phyloP scores from a whole-genome alignment of 2,888 invertebrate genomes.

The Bellardia bayeri region DNA sequence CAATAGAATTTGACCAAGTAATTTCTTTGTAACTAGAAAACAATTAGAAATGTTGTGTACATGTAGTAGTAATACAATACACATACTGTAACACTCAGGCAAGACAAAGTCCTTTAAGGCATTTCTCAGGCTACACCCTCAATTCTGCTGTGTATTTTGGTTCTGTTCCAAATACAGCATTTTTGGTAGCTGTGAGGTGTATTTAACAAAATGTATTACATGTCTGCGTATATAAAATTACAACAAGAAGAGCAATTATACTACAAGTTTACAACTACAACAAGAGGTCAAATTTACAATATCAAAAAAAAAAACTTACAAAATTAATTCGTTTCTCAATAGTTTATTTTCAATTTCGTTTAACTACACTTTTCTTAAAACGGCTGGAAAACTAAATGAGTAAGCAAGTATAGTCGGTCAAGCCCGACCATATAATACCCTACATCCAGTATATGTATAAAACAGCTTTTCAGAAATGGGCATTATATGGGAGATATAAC shows the following conservation, averaged over 20 bases:
- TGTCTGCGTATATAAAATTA: background rate
- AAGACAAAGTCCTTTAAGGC: conserved; percentile 79
- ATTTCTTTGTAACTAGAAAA: conserved; percentile 68
- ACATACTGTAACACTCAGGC: background rate
- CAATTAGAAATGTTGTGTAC: conserved; percentile 51
- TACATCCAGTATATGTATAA: too few species aligned
- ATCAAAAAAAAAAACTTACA: background rate
- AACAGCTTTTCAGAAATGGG: too few species aligned
- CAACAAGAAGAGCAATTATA: background rate
- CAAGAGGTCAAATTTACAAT: background rate
- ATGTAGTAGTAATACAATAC: background rate
- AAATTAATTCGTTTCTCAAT: background rate
- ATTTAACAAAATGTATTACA: conserved; percentile 11
- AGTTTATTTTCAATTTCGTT: background rate
- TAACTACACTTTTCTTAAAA: background rate
- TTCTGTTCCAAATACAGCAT: background rate
- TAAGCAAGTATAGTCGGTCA: too few species aligned
- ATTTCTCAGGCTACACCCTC: conserved; percentile 76
- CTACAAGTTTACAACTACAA: background rate
- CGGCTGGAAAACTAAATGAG: too few species aligned
- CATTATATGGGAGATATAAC: too few species aligned
- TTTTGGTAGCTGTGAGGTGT: conserved; percentile 2
- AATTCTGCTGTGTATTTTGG: background rate
- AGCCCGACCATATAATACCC: too few species aligned
- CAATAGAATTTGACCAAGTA: conserved; percentile 62